Evolutionary conservation across 1,140 invertebrate species (phyloP), one percentile per base, ranked within the genome.

Genomic region (Ips typographus): DNA sequence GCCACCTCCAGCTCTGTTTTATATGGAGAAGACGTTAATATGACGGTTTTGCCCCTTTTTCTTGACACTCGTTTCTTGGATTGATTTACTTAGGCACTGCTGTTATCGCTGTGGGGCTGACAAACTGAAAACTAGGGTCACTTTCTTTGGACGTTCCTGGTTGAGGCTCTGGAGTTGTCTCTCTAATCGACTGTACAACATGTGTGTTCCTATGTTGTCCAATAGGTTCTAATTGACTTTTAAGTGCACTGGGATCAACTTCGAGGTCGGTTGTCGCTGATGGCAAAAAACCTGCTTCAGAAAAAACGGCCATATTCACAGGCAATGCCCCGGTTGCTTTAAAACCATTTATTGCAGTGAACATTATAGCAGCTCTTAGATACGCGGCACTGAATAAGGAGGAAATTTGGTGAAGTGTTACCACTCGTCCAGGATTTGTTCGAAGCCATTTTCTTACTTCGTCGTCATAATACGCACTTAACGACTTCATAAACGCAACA

Each of bases 401-500:
- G 22, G 69, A 61, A 51, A 75, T 70, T 69, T 79, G 71, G 41
- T 64, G 71, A 49, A 74, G 47, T 49, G 65, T 64, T 51, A 65
- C 61, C 1, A 72, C 65, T 58, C 40, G 39, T 41, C 71, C 60
- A 36, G 56, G 71, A 61, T 72, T 41, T 38, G 41, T 69, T 56
- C 62, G 1, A 40, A 69, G 44, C 66, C 71, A 68, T 44, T 57
- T 55, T 40, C 56, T 71, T 56, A 66, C 56, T 71, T 65, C 66
- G 2, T 64, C 39, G 7, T 47, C 55, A 53, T 68, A 69, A 60
- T 59, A 68, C 4, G 44, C 51, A 51, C 47, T 80, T 43, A 81
- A 70, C 7, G 80, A 75, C 59, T 73, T 73, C 76, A 81, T 80
- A 65, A 78, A 80, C 64, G 69, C 73, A 67, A 82, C 77, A 76